Conservation (phyloP, 2,797 vertebrate genomes). For the Tangara arthus region DNA sequence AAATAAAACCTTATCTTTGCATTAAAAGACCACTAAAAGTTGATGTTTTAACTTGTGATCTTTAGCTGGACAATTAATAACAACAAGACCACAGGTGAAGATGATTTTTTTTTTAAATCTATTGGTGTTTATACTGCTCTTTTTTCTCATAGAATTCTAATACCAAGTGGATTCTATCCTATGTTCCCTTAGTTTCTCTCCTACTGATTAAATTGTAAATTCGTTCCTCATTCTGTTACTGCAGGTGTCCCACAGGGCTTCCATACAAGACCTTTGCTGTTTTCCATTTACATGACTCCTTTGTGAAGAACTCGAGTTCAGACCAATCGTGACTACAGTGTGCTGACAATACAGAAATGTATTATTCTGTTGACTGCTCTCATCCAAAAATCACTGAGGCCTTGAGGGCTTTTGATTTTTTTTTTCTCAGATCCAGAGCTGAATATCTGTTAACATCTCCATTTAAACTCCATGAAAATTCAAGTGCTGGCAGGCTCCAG, state of each 20-base stretch:
- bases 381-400: constrained; percentile 40
- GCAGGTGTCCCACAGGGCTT: background rate
- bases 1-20: background rate
- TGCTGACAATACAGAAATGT: background rate
- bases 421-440: constrained; percentile 2
- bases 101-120: constrained; percentile 3
- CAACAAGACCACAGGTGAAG: background rate
- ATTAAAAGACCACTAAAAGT: constrained; percentile 31
- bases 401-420: constrained; percentile 8
- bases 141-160: background rate
- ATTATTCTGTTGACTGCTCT: constrained; percentile 28
- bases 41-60: constrained; percentile 23
- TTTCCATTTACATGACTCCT: background rate
- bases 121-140: background rate
- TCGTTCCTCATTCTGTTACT: background rate
- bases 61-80: constrained; percentile 38
- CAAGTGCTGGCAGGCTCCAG: constrained; percentile 1
- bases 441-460: constrained; percentile 36
- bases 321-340: background rate
- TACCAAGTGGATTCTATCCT: background rate
- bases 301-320: background rate
- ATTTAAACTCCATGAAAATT: constrained; percentile 50
- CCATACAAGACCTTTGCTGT: background rate
- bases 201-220: constrained; percentile 48
- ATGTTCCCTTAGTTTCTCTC: background rate